A percentile compares a stretch with the other conserved stretches of the same genome.
Conservation (phyloP, 2,113 vertebrate genomes). For the Gorsachius goisagi region DNA sequence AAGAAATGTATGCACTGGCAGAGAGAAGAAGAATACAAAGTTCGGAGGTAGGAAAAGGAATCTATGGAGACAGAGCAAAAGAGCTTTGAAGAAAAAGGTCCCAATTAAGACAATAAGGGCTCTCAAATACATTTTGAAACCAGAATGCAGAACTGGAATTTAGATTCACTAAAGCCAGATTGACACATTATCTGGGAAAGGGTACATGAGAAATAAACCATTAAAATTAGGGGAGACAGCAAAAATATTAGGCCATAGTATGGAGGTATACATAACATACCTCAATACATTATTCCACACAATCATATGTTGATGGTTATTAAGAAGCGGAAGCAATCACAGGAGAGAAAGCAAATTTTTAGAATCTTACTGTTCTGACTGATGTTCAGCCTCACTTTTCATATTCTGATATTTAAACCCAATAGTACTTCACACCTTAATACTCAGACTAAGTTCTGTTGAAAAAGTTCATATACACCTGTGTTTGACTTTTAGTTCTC, state of each 20-base stretch:
- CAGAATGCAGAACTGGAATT: not conserved
- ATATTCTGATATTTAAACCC: not conserved
- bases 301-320: not conserved
- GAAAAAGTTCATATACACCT: not conserved
- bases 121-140: not conserved
- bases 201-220: not conserved
- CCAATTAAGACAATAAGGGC: not conserved
- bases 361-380: not conserved
- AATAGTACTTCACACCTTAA: not conserved
- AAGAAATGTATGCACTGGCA: not conserved
- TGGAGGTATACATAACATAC: not conserved
- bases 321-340: not conserved
- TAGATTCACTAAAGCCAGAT: not conserved
- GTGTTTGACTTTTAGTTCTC: not conserved
- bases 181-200: fast-evolving
- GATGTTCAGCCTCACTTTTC: not conserved
- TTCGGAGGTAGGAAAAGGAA: not conserved
- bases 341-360: not conserved
- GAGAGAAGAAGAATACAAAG: not conserved
- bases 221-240: not conserved
- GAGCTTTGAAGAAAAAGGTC: not conserved
- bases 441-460: not conserved
- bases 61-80: not conserved
- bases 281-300: not conserved
- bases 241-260: not conserved